Base-by-base conservation (phyloP, 2,888 invertebrate genomes). In the Falcaria lacertinaria region DNA sequence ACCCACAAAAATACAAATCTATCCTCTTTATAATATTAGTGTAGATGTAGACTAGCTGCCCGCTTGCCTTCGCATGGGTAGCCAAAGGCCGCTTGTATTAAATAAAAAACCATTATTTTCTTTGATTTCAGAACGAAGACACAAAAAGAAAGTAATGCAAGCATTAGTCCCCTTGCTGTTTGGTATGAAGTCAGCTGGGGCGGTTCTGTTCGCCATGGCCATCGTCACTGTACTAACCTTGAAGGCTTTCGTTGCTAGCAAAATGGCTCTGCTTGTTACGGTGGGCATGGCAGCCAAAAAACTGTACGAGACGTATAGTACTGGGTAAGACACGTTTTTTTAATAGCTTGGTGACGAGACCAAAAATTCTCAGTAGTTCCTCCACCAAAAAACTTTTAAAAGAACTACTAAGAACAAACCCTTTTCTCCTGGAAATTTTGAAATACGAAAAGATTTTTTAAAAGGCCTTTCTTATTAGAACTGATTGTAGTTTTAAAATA, bases 241-340 rank as follows among this genome's bases (percentile, higher is more conserved):
- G 6, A 94, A 94, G 69, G 92, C 94, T 0, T 85, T 94, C 52
- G 72, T 92, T n/a, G 90, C 94, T 36, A 93, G 94, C 39, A 94
- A 94, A 63, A 63, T 93, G 48, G 94, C 94, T 0, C 76, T 94
- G 8, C 54, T 93, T n/a, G 89, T 93, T 8, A 92, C 94, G 0
- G 81, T 89, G 0, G 87, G 91, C 51, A 88, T 94, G 70, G 89
- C 92, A 3, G 67, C 90, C 49, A 93, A 92, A 72, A 91, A 90
- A 61, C 68, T 93, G 8, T 90, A 93, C 69, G 93, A 92, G 47
- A 90, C 89, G 39, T 91, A 88, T 55, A 76, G 81, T 58, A 72
- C 64, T 66, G 87, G 88, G 89, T 88, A 42, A 84, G 86, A 70
- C 38, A 15, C 15, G 15, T 14, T 22, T 5, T n/a, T n/a, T n/a